Evolutionary conservation across 2,797 vertebrate species (phyloP), one percentile per base, ranked within the genome.

Genomic region (Sphenopsis melanotis): DNA sequence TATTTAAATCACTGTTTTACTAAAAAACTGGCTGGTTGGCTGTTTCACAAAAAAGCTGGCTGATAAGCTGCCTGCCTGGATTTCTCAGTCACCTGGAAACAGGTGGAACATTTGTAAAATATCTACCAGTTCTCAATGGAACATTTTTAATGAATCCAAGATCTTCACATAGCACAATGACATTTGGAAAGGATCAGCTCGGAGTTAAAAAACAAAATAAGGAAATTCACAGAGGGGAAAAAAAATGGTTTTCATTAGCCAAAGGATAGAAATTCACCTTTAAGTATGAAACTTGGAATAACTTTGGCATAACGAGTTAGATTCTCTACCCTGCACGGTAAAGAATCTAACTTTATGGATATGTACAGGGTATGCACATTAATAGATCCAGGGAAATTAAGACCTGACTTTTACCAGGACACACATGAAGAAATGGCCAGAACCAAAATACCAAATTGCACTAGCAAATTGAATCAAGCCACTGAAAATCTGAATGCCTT

Each of bases 121-220:
- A 94, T 74, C 94, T 84, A 76, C 70, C 80, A 32, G 91, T 60
- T 94, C 96, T 95, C 96, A 90, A 74, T 0, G 95, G 96, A 95
- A 86, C 74, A 57, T 76, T 94, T 96, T 97, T 96, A 96, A 97
- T 97, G 96, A 97, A 97, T 91, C 87, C 70, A 79, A 75, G 80
- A 93, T 94, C 85, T 94, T 88, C 94, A 70, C 88, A 89, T 1
- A 90, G 59, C 70, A 60, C 93, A 86, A 83, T 97, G 95, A 97
- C 95, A 97, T 97, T 97, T 97, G 93, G 85, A 97, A 96, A 97
- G 95, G 96, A 97, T 97, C 94, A 95, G 29, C 37, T 91, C 23
- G 11, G 83, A 93, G 74, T 68, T 86, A 72, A 94, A 93, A 94
- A 93, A 83, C 60, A 95, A 91, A 96, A 94, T 37, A 90, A 84